A percentile compares a stretch with the other conserved stretches of the same genome.
Evolutionary conservation across 2,888 invertebrate species (phyloP).

Genomic region (Chrysina gloriosa): DNA sequence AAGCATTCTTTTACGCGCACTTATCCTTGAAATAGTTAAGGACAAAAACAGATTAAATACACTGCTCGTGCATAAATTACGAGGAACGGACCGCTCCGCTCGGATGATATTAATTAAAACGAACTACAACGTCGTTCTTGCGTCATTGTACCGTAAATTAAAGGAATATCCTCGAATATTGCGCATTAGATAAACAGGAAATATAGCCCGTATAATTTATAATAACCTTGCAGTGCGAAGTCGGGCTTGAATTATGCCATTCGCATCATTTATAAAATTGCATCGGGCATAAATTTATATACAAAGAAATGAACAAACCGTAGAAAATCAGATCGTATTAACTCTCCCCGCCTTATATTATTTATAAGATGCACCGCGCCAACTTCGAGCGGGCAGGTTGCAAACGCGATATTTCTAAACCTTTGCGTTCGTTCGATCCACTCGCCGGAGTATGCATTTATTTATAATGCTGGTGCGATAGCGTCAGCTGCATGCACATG

Average conservation of each 20-base stretch:
- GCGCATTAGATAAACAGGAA: constrained; percentile 13
- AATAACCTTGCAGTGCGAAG: constrained; percentile 1
- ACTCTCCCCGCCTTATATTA: too few relatives aligned
- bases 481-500: too few relatives aligned
- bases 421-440: too few relatives aligned
- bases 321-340: too few relatives aligned
- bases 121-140: neutral
- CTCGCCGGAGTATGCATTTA: too few relatives aligned
- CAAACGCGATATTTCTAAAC: too few relatives aligned
- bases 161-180: neutral
- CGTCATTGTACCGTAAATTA: neutral
- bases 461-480: too few relatives aligned
- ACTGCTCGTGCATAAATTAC: neutral
- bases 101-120: constrained; percentile 3
- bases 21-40: neutral
- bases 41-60: neutral
- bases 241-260: neutral
- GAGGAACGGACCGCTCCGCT: neutral
- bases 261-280: neutral
- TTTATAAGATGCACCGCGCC: too few relatives aligned
- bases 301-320: neutral
- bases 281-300: neutral
- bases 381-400: too few relatives aligned
- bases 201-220: constrained; percentile 3
- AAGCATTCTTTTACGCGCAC: neutral